Conservation (phyloP, 2,113 vertebrate genomes). For the Calidris pugnax region DNA sequence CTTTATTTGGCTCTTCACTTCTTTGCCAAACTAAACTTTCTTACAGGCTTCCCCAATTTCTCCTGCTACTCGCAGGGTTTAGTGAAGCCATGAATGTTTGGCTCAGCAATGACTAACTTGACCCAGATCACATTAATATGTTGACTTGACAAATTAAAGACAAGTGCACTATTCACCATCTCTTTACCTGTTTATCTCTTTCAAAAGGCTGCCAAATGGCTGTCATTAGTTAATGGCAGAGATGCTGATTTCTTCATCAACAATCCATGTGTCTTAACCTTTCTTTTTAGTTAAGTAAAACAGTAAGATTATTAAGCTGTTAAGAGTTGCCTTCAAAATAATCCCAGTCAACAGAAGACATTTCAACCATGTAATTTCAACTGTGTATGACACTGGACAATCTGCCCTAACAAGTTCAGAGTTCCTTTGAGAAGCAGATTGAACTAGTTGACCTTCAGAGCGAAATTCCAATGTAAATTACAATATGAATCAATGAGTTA, state of each 20-base stretch:
- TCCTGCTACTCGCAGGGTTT: not conserved
- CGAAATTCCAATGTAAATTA: not conserved
- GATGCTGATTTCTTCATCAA: not conserved
- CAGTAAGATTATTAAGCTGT: not conserved
- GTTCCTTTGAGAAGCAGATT: not conserved
- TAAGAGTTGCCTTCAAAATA: not conserved
- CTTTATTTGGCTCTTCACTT: not conserved
- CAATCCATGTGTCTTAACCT: not conserved
- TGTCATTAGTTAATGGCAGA: not conserved
- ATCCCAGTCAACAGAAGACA: not conserved
- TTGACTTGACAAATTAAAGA: constrained; percentile 17
- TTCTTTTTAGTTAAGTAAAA: not conserved
- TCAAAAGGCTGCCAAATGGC: not conserved
- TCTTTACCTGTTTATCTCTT: not conserved
- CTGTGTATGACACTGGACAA: not conserved
- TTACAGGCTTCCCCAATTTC: not conserved
- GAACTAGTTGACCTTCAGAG: not conserved
- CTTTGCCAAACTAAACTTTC: constrained; percentile 36
- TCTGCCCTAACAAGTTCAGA: not conserved
- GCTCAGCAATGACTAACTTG: not conserved
- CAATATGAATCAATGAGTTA: not conserved
- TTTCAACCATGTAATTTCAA: not conserved
- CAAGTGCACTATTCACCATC: not conserved
- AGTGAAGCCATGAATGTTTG: not conserved
- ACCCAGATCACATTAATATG: constrained; percentile 10